A percentile compares a stretch with the other conserved stretches of the same genome.
phyloP scores from a whole-genome alignment of 2,113 vertebrate species.

The Struthidea cinerea region DNA sequence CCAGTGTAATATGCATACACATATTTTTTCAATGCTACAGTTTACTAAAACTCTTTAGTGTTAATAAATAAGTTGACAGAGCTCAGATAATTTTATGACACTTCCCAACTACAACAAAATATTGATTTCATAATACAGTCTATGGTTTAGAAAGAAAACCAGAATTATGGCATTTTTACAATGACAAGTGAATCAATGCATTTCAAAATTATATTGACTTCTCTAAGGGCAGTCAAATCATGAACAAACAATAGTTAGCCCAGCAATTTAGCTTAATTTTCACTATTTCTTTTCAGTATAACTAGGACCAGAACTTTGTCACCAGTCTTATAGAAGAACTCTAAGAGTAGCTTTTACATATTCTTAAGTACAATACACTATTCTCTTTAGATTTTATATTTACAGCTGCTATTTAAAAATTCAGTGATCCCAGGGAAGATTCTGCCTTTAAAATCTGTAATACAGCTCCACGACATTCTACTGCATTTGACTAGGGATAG shows the following conservation, averaged over 20 bases:
- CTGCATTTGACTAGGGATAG: background rate
- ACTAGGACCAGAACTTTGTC: background rate
- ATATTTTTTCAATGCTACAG: constrained; percentile 53
- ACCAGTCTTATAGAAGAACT: background rate
- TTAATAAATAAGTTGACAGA: constrained; percentile 65
- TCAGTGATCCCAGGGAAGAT: background rate
- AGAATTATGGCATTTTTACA: background rate
- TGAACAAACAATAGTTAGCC: background rate
- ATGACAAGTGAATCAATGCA: constrained; percentile 9
- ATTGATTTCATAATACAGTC: constrained; percentile 35
- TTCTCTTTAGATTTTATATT: constrained; percentile 3
- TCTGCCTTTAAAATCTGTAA: constrained; percentile 2
- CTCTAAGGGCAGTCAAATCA: constrained; percentile 5
- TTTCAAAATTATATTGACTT: constrained; percentile 29
- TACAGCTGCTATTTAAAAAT: constrained; percentile 28
- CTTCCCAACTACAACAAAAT: constrained; percentile 43
- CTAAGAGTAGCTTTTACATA: background rate
- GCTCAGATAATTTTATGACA: constrained; percentile 57
- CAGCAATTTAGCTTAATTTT: background rate
- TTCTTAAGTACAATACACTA: background rate
- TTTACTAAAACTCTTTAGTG: constrained; percentile 58
- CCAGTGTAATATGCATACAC: constrained; percentile 47
- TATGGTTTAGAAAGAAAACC: constrained; percentile 10
- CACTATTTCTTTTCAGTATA: background rate
- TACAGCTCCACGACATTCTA: background rate